Base-by-base conservation (phyloP, 2,797 vertebrate genomes). In the Phrynocephalus vlangalii region DNA sequence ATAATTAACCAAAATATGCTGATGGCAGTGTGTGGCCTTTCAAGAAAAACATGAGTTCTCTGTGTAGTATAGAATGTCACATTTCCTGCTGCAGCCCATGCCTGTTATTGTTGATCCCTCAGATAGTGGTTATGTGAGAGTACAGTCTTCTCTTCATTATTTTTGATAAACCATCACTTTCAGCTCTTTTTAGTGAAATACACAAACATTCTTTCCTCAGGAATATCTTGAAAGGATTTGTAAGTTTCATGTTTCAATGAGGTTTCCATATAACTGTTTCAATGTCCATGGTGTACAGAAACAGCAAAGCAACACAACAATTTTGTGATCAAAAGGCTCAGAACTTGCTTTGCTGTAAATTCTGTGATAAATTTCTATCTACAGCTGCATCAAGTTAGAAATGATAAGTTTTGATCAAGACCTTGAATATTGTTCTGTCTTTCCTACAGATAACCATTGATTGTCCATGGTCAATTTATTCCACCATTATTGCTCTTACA, bases 381-480 rank as follows among this genome's bases (percentile, higher is more conserved):
- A n/a, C 88, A 93, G 67, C n/a, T 60, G 13, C 81, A 20, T 86
- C 13, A 85, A 91, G 26, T 68, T 72, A 72, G 38, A 71, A 81
- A 87, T 11, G 71, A 78, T 78, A 91, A 1, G 15, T 63, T 73
- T 33, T 48, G 52, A 24, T 56, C 9, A n/a, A 50, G 84, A 75
- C 24, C 88, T 30, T 0, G 90, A 73, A 92, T 50, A 89, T 78
- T 89, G 77, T 93, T 94, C 3, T 83, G 77, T 82, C 88, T 66
- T 83, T 66, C 90, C 90, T 85, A 26, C 79, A 99, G 99, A 98
- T 99, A 94, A 99, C 99, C 20, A 98, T 99, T 8, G 99, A 99
- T 94, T 99, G 99, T 89, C 99, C 99, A 0, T 99, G 99, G 99
- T 99, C 99, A 0, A 99, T 99, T 94, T 99, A 99, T 95, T 99